These are phyloP conservation scores for Acanthoscelides obtectus DNA, from an alignment of 2,888 invertebrate species.

Conservation along the genomic window DNA sequence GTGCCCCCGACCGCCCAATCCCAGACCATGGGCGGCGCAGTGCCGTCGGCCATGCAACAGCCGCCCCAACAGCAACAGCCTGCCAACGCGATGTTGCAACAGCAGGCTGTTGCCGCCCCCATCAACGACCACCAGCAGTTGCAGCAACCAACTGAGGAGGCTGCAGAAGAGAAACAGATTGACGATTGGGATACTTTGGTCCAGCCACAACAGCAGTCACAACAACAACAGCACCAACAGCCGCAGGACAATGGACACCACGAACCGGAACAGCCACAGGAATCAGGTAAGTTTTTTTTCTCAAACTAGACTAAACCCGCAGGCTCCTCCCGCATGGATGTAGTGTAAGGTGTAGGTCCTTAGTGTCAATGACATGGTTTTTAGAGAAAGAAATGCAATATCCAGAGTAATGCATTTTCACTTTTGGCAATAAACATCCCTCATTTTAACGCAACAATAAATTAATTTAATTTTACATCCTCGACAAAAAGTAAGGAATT, in stretches of 20 bases:
- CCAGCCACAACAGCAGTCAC: slow-evolving; percentile 30
- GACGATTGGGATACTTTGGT: slow-evolving; percentile 28
- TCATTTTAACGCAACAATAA: no score
- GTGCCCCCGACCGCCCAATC: slow-evolving; percentile 16
- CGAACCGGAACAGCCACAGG: neutral
- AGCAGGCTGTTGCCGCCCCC: neutral
- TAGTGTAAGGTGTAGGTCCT: no score
- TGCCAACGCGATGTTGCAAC: neutral
- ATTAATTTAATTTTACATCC: no score
- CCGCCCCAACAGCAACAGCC: neutral
- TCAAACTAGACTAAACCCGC: no score
- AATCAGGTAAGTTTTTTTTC: neutral
- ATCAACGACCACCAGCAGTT: slow-evolving; percentile 26
- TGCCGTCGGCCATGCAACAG: slow-evolving; percentile 31
- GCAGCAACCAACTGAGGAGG: slow-evolving; percentile 29
- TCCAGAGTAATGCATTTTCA: no score
- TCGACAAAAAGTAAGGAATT: no score
- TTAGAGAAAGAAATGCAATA: no score
- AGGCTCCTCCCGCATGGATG: no score
- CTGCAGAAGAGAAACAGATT: slow-evolving; percentile 31
- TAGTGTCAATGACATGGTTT: no score
- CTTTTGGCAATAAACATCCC: no score
- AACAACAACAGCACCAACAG: no score
- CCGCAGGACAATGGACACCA: neutral
- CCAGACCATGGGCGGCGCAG: slow-evolving; percentile 8